Evolutionary conservation across 2,888 invertebrate species (phyloP), one percentile per base, ranked within the genome.

Genomic region (Eudemis profundana): DNA sequence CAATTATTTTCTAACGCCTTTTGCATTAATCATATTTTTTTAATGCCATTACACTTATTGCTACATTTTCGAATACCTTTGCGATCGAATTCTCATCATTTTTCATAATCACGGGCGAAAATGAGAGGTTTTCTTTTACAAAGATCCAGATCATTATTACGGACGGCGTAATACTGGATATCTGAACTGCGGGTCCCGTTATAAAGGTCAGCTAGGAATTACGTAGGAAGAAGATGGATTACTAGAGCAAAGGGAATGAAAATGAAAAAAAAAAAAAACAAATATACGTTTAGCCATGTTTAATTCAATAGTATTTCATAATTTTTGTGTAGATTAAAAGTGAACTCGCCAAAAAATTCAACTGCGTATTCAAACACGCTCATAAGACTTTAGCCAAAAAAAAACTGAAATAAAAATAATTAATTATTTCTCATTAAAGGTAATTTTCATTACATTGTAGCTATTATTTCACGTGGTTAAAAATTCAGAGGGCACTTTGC

Each of bases 81-180:
- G 51, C 7, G 19, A 40, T 50, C n/a, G 33, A 27, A 64, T 57
- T 50, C 50, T 27, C 10, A 38, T 27, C 33, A 40, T 40, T 50
- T 44, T 44, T 44, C 38, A 15, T 12, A 59, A 51, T 50, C 27
- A 44, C 57, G 50, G 15, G 12, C 44, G 27, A 12, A 51, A 51
- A 46, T 36, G 36, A 51, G 44, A 27, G 36, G 12, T 50, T 59
- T 59, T 51, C 64, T 59, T 57, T 57, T 19, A 46, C 27, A 38
- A 64, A 46, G 27, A 51, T 59, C 36, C 44, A 36, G 42, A 59
- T 64, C 64, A 64, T 64, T 64, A 57, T 57, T 44, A 51, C 51
- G 44, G 46, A 10, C 46, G 44, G 57, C 36, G 57, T 64, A 63
- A 57, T 57, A 57, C 56, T 63, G 44, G 27, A 64, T 57, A 50